Conservation (phyloP, 2,888 invertebrate genomes). For the Empis livida region DNA sequence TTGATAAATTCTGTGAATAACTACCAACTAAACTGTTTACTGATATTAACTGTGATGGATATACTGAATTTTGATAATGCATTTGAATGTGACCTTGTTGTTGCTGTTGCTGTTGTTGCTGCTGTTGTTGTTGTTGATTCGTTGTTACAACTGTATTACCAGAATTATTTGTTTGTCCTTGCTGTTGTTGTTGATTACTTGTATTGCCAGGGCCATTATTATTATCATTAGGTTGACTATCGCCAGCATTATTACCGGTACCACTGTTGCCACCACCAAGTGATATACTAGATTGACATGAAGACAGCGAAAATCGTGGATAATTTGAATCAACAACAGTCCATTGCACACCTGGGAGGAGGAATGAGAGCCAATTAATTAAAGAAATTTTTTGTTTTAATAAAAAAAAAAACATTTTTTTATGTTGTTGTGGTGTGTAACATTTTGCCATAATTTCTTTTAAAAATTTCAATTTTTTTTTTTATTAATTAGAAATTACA, state of each 20-base stretch:
- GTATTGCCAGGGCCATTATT: slow-evolving; percentile 17
- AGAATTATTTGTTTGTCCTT: slow-evolving; percentile 16
- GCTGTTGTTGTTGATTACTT: slow-evolving; percentile 18
- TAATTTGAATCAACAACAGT: slow-evolving; percentile 72
- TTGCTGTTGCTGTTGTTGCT: slow-evolving; percentile 21
- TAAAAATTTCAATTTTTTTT: not conserved
- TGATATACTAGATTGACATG: slow-evolving; percentile 43
- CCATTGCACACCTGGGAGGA: slow-evolving; percentile 74
- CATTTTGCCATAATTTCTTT: not conserved
- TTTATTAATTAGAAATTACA: slow-evolving; percentile 1
- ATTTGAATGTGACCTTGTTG: slow-evolving; percentile 19
- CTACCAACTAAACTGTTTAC: slow-evolving; percentile 39
- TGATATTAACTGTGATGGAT: slow-evolving; percentile 36
- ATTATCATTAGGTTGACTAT: slow-evolving; percentile 16
- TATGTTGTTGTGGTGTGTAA: not conserved
- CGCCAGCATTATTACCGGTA: slow-evolving; percentile 30
- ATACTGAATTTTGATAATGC: slow-evolving; percentile 21
- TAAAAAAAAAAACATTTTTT: not conserved
- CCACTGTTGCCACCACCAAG: slow-evolving; percentile 33
- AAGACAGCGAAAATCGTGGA: slow-evolving; percentile 57
- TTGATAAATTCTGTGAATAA: slow-evolving; percentile 39
- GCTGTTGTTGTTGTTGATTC: slow-evolving; percentile 17
- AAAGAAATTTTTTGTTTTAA: slow-evolving; percentile 2
- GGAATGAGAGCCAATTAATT: slow-evolving; percentile 32
- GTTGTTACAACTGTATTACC: slow-evolving; percentile 4